Evolutionary conservation across 2,113 vertebrate species (phyloP).

Genomic region (Erythrolamprus reginae): DNA sequence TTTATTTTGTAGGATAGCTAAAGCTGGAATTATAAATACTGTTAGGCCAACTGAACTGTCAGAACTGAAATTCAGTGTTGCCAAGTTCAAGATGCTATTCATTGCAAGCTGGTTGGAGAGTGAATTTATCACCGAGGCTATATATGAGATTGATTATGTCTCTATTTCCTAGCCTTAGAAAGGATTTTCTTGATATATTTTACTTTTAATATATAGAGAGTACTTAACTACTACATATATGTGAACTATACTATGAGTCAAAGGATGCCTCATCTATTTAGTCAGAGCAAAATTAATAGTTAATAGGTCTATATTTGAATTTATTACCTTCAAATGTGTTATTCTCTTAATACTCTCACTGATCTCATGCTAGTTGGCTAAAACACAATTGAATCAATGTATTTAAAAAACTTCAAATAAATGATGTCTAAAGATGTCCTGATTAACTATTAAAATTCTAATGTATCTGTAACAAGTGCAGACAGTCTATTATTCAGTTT

Average conservation of each 20-base stretch:
- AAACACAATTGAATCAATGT: conserved; percentile 33
- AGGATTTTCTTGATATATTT: conserved; percentile 27
- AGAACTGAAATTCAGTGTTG: background rate
- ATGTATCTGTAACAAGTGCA: conserved; percentile 8
- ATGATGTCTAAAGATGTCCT: background rate
- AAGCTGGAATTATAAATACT: background rate
- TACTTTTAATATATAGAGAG: background rate
- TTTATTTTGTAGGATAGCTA: background rate
- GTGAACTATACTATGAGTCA: conserved; percentile 17
- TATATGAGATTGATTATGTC: background rate
- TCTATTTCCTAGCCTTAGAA: conserved; percentile 12
- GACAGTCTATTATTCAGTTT: background rate
- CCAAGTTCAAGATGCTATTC: background rate
- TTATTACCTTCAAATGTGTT: conserved; percentile 32
- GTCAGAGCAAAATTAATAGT: conserved; percentile 41
- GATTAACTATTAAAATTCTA: conserved; percentile 44
- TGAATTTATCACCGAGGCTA: background rate
- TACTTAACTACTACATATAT: conserved; percentile 26
- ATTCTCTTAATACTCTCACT: conserved; percentile 27
- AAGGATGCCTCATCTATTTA: conserved; percentile 37
- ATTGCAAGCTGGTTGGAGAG: background rate
- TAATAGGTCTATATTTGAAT: conserved; percentile 36
- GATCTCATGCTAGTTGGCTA: conserved; percentile 5
- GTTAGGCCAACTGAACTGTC: background rate
- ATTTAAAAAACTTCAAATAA: conserved; percentile 33